Conservation (phyloP, 2,888 invertebrate species). For the Odiellus spinosus region DNA sequence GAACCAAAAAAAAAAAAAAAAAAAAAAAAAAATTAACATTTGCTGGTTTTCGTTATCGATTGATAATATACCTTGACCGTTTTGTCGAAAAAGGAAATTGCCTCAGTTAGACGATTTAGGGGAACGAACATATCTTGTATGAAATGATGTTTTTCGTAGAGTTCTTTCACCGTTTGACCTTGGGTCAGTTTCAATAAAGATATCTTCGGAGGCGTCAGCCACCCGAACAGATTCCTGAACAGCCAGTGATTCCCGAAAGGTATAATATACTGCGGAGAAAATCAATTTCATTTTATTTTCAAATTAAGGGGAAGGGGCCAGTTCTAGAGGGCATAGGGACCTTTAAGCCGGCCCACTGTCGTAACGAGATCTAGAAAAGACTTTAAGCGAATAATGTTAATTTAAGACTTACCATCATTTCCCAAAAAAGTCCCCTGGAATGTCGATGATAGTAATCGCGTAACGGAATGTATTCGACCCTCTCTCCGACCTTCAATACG, state of each 20-base stretch:
- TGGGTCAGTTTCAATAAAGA: slow-evolving; percentile 62
- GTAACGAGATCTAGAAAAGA: too few species aligned
- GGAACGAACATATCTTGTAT: slow-evolving; percentile 69
- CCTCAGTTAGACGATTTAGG: slow-evolving; percentile 40
- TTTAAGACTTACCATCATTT: slow-evolving; percentile 43
- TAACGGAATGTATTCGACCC: slow-evolving; percentile 54
- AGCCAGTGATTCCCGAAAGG: slow-evolving; percentile 60
- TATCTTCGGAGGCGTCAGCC: slow-evolving; percentile 69
- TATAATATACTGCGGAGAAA: slow-evolving; percentile 48
- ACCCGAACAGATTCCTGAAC: slow-evolving; percentile 57
- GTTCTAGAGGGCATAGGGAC: too few species aligned
- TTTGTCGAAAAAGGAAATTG: slow-evolving; percentile 47
- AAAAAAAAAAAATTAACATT: too few species aligned
- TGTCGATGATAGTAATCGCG: slow-evolving; percentile 70
- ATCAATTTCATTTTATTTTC: background rate
- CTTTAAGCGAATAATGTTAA: too few species aligned
- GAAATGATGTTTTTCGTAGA: slow-evolving; percentile 60
- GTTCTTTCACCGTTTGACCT: slow-evolving; percentile 45
- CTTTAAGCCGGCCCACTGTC: too few species aligned
- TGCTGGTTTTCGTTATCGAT: background rate
- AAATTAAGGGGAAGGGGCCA: too few species aligned
- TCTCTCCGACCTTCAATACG: slow-evolving; percentile 31
- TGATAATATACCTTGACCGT: slow-evolving; percentile 40
- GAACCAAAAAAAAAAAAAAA: slow-evolving; percentile 17
- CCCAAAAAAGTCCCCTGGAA: slow-evolving; percentile 65